Percentiles rank a stretch among this genome's conserved stretches.
phyloP scores from a whole-genome alignment of 1,140 invertebrate genomes.

The Zaprionus kolodkinae region DNA sequence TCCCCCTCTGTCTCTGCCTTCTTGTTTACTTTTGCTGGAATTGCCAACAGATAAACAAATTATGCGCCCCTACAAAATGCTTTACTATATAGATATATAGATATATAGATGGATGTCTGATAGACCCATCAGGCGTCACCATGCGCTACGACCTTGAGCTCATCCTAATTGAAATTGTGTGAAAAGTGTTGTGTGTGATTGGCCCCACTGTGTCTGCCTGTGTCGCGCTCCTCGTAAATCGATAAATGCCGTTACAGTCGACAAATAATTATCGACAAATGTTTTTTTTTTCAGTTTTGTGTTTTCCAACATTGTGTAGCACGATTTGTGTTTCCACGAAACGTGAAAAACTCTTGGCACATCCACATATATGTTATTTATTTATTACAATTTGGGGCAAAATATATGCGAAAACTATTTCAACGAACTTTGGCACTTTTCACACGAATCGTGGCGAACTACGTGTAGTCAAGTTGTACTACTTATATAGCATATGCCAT shows the following conservation, averaged over 20 bases:
- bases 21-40: constrained; percentile 32
- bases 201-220: constrained; percentile 11
- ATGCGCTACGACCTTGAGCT: constrained; percentile 14
- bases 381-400: constrained; percentile 18
- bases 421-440: constrained; percentile 27
- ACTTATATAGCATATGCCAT: constrained; percentile 1
- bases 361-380: constrained; percentile 4
- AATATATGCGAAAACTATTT: constrained; percentile 6
- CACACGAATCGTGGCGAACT: constrained; percentile 34
- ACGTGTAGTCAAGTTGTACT: neutral
- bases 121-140: constrained; percentile 12
- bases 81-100: constrained; percentile 15
- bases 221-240: constrained; percentile 16
- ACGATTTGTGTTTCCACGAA: constrained; percentile 27
- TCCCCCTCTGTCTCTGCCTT: neutral
- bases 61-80: constrained; percentile 20
- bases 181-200: neutral
- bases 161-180: constrained; percentile 31
- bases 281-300: no score
- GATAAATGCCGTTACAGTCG: constrained; percentile 34
- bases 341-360: neutral
- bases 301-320: constrained; percentile 6
- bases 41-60: constrained; percentile 41
- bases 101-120: neutral
- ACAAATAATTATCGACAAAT: constrained; percentile 3